Conservation (phyloP, 2,113 vertebrate genomes). For the Neogobius melanostomus region DNA sequence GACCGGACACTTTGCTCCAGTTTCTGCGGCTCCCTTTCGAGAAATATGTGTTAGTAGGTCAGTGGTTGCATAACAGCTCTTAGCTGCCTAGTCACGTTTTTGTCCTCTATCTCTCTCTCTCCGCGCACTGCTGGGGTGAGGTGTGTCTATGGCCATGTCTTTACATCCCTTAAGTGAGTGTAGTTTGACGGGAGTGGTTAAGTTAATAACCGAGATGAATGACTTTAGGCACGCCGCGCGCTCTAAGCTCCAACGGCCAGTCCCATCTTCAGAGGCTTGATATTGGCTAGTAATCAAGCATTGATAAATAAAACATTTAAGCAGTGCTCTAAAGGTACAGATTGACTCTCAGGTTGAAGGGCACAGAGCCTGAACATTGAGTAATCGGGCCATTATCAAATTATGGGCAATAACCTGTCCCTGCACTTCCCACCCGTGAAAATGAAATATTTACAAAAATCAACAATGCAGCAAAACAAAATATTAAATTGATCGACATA, state of each 20-base stretch:
- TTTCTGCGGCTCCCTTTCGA: slow-evolving; percentile 71
- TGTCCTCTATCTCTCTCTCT: slow-evolving; percentile 60
- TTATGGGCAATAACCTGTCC: no score
- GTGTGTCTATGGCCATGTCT: slow-evolving; percentile 14
- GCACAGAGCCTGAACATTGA: no score
- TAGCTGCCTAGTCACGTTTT: slow-evolving; percentile 80
- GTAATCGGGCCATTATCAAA: no score
- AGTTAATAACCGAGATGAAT: slow-evolving; percentile 22
- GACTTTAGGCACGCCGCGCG: slow-evolving; percentile 3
- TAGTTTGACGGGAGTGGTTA: slow-evolving; percentile 20
- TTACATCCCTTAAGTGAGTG: background rate
- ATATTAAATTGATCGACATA: no score
- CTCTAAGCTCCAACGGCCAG: slow-evolving; percentile 1
- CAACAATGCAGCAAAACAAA: no score
- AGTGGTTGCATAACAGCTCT: slow-evolving; percentile 82
- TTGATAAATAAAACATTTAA: no score
- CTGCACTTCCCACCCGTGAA: no score
- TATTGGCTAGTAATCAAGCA: no score
- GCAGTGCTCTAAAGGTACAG: no score
- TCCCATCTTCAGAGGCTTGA: background rate
- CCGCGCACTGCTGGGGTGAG: slow-evolving; percentile 19
- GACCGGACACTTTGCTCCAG: slow-evolving; percentile 76
- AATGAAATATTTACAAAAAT: no score
- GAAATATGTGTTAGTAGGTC: slow-evolving; percentile 87
- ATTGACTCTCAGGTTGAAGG: no score